Conservation (phyloP, 2,113 vertebrate species). For the Siniperca chuatsi region DNA sequence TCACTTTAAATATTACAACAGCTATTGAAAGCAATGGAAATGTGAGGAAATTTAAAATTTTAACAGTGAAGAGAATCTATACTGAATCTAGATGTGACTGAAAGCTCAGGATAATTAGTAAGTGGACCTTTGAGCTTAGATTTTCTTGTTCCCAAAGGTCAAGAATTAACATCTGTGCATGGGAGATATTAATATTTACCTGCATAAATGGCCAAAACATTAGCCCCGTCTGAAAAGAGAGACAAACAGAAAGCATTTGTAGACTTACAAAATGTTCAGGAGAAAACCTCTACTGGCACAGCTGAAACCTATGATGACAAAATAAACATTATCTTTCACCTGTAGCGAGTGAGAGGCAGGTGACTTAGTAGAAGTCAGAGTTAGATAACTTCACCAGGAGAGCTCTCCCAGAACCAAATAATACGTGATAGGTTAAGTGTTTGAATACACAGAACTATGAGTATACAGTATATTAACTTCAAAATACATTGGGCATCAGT, state of each 20-base stretch:
- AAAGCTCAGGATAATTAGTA: neutral
- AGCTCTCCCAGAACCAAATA: neutral
- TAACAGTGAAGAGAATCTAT: neutral
- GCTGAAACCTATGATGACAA: neutral
- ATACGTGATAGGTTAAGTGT: neutral
- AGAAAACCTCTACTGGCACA: neutral
- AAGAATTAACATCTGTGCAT: neutral
- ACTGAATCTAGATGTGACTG: neutral
- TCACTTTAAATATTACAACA: neutral
- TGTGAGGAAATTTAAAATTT: neutral
- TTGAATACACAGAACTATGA: neutral
- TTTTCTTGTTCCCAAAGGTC: neutral
- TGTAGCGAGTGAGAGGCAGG: neutral
- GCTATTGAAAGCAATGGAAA: neutral
- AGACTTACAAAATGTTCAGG: neutral
- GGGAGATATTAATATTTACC: conserved; percentile 81
- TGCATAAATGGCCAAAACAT: conserved; percentile 95
- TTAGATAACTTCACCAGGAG: neutral
- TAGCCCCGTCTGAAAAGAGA: conserved; percentile 88
- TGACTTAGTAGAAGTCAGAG: neutral
- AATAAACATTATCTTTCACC: neutral
- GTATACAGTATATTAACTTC: neutral
- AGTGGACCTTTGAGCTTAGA: neutral
- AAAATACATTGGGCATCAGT: neutral
- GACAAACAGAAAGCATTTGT: conserved; percentile 23